Conservation (phyloP, 2,113 vertebrate genomes). For the Ophthalmolycus amberensis region DNA sequence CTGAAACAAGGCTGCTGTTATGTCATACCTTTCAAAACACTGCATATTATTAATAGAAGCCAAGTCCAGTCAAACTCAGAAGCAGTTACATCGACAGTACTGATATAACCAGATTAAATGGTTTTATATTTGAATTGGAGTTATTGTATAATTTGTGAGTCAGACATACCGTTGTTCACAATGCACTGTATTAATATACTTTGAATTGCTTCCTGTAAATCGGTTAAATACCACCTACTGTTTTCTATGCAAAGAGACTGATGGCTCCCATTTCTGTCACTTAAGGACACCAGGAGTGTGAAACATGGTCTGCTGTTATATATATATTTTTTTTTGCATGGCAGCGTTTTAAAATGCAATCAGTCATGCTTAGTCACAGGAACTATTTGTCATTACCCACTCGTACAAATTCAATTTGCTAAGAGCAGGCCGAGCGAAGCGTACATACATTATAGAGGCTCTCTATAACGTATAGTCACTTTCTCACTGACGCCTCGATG, state of each 20-base stretch:
- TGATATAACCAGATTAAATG: background rate
- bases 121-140: background rate
- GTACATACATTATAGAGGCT: background rate
- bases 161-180: background rate
- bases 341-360: conserved; percentile 22
- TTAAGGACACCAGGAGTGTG: conserved; percentile 7
- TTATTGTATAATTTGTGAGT: background rate
- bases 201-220: background rate
- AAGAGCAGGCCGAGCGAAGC: background rate
- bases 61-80: background rate
- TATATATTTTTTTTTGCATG: background rate
- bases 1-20: background rate
- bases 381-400: conserved; percentile 43
- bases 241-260: conserved; percentile 10
- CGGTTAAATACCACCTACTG: background rate
- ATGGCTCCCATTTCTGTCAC: conserved; percentile 39
- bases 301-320: no score
- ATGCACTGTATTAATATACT: background rate
- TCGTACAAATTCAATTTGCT: conserved; percentile 48
- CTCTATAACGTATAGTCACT: conserved; percentile 26
- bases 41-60: background rate
- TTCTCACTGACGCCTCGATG: conserved; percentile 17
- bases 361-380: conserved; percentile 49
- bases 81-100: background rate
- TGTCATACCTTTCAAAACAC: background rate